These are phyloP conservation scores for Ophiothrix spiculata DNA, from an alignment of 35 echinoderm and acorn worm species.

Conservation along the genomic window DNA sequence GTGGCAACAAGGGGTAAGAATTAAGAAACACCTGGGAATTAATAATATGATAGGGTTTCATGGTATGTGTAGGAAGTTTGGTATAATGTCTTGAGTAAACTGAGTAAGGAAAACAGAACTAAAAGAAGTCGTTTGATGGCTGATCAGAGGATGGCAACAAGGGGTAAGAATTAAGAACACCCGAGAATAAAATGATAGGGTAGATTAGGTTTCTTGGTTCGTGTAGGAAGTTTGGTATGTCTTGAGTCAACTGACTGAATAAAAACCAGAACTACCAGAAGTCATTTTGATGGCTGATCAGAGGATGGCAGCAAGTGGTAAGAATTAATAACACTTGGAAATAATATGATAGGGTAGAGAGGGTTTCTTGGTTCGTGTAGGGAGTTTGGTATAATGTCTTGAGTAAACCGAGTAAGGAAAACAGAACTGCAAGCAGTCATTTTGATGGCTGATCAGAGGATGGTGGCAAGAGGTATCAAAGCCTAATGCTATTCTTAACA, in stretches of 20 bases:
- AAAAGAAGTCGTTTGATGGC: constrained; percentile 65
- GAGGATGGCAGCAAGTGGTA: constrained; percentile 81
- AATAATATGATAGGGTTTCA: too few species aligned
- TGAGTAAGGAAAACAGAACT: constrained; percentile 58
- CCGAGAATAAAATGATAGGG: not conserved
- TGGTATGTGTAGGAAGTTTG: too few species aligned
- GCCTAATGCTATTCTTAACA: too few species aligned
- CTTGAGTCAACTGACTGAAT: constrained; percentile 41
- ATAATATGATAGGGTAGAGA: too few species aligned
- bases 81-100: constrained; percentile 69
- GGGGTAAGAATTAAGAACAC: constrained; percentile 35
- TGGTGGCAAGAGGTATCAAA: constrained; percentile 82
- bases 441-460: constrained; percentile 73
- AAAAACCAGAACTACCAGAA: constrained; percentile 66
- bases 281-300: constrained; percentile 72
- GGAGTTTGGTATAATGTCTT: constrained; percentile 81
- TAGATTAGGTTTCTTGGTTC: not conserved
- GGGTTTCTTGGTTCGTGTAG: too few species aligned
- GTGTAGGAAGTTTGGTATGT: too few species aligned
- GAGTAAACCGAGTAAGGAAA: constrained; percentile 48
- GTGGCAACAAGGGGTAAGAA: constrained; percentile 79
- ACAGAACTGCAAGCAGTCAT: constrained; percentile 69
- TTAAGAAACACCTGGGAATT: too few species aligned
- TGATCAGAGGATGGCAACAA: constrained; percentile 80
- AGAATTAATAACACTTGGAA: too few species aligned